Percentiles rank a stretch among this genome's conserved stretches.
phyloP scores from a whole-genome alignment of 2,888 invertebrate genomes.

The Drosophila bunnanda region DNA sequence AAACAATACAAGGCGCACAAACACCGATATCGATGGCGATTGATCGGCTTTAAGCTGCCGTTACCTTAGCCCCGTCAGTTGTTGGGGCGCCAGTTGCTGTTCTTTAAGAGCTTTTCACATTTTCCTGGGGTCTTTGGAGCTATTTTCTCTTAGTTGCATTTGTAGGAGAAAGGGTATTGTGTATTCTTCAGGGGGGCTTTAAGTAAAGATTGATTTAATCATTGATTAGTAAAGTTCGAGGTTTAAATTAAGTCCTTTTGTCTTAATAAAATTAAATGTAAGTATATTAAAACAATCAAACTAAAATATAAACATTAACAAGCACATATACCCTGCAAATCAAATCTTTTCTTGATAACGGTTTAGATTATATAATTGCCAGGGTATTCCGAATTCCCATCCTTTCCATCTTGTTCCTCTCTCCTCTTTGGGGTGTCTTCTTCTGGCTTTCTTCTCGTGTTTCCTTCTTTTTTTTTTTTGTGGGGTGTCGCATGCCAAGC shows the following conservation, averaged over 20 bases:
- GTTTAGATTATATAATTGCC: no score
- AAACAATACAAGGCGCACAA: conserved; percentile 32
- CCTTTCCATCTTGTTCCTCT: background rate
- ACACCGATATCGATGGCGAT: conserved; percentile 34
- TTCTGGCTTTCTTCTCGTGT: background rate
- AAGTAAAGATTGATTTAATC: background rate
- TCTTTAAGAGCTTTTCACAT: background rate
- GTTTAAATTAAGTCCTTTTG: background rate
- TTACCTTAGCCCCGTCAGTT: background rate
- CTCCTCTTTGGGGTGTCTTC: background rate
- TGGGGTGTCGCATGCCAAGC: conserved; percentile 69
- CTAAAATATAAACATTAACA: background rate
- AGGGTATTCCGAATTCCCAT: background rate
- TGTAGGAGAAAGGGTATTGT: background rate
- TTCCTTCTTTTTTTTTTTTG: background rate
- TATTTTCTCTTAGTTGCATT: background rate
- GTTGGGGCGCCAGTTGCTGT: conserved; percentile 15
- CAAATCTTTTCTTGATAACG: background rate
- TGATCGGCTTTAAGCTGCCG: conserved; percentile 35
- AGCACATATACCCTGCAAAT: background rate
- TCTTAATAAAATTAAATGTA: background rate
- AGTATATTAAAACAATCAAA: background rate
- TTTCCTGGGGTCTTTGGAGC: background rate
- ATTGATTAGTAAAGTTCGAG: background rate
- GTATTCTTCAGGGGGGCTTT: no score